A percentile compares a stretch with the other conserved stretches of the same genome.
Evolutionary conservation across 2,113 vertebrate genomes (phyloP).

Genomic region (Rousettus leschenaultii): DNA sequence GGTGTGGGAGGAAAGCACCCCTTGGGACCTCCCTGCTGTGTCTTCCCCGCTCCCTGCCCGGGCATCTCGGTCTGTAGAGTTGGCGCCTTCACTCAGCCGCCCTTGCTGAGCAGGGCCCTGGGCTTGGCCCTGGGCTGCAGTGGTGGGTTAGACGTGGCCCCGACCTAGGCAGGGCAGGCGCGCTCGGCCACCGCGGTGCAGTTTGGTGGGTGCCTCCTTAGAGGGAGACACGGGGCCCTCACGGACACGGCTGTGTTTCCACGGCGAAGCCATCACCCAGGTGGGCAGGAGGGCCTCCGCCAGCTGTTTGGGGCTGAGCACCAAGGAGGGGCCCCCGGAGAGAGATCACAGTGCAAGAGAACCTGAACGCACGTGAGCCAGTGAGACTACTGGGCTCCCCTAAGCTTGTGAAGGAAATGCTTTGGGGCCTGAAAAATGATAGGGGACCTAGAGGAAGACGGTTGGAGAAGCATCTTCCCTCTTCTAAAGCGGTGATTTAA

Average conservation of each 20-base stretch:
- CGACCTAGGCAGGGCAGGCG: neutral
- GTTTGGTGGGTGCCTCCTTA: neutral
- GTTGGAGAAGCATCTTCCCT: neutral
- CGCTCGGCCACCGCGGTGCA: too few species aligned
- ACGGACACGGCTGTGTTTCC: neutral
- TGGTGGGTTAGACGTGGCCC: neutral
- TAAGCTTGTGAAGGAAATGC: neutral
- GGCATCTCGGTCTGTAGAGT: neutral
- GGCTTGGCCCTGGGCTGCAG: neutral
- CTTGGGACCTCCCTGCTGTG: neutral
- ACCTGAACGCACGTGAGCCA: neutral
- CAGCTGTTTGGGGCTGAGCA: neutral
- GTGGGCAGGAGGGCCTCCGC: neutral
- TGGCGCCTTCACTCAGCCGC: neutral
- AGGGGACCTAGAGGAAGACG: neutral
- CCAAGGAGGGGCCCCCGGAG: neutral
- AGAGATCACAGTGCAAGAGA: too few species aligned
- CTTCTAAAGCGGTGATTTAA: neutral
- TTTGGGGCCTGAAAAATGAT: neutral
- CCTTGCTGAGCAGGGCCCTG: neutral
- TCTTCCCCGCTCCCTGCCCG: neutral
- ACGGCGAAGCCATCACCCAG: neutral
- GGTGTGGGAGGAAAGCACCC: neutral
- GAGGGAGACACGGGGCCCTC: too few species aligned
- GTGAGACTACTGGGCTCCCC: neutral